phyloP scores from a whole-genome alignment of 2,113 vertebrate species.

The Tragulus kanchil region DNA sequence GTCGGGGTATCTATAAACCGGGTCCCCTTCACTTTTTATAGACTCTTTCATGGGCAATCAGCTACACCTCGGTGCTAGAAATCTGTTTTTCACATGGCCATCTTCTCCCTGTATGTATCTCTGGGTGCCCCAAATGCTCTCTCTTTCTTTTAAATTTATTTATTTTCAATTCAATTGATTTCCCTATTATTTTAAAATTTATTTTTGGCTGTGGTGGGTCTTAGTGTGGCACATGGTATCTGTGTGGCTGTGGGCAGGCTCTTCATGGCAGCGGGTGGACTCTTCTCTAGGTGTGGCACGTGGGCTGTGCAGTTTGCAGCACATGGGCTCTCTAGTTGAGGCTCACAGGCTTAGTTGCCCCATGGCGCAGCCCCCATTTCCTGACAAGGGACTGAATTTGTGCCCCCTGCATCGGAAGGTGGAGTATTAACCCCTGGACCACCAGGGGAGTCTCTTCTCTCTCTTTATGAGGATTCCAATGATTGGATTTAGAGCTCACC shows the following conservation, averaged over 20 bases:
- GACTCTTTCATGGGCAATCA: neutral
- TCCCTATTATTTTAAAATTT: too few species aligned
- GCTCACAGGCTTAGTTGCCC: neutral
- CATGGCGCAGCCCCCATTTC: neutral
- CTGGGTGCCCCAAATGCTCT: too few species aligned
- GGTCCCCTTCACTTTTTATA: neutral
- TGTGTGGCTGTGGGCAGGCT: neutral
- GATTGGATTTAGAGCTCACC: neutral
- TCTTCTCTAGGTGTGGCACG: neutral
- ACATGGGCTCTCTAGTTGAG: neutral
- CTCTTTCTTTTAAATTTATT: too few species aligned
- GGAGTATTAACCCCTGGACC: neutral
- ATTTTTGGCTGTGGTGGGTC: neutral
- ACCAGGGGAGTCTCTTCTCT: neutral
- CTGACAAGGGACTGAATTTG: neutral
- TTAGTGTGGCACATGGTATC: neutral
- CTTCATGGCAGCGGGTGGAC: fast-evolving
- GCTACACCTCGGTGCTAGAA: too few species aligned
- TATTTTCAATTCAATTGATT: too few species aligned
- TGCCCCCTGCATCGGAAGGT: neutral
- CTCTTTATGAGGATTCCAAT: neutral
- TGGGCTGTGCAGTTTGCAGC: neutral
- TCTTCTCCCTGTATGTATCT: too few species aligned
- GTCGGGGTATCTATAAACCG: neutral
- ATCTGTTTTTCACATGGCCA: too few species aligned